These are phyloP conservation scores for Tachystola acroxantha DNA, from an alignment of 2,888 invertebrate species.

Conservation along the genomic window DNA sequence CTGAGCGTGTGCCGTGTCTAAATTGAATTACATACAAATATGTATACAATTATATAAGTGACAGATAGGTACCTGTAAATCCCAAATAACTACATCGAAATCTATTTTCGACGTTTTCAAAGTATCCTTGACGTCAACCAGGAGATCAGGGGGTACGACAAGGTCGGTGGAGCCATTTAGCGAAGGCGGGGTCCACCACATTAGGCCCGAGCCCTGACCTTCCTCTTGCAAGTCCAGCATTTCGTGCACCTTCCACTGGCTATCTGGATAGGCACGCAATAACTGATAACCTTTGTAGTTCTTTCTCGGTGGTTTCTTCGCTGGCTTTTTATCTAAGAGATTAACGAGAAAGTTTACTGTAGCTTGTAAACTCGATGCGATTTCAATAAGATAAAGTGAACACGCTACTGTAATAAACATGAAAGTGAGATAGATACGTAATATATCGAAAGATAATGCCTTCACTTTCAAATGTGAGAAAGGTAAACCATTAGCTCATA, in stretches of 20 bases:
- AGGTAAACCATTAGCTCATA: too few species aligned
- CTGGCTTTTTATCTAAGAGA: slow-evolving; percentile 44
- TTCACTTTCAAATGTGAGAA: slow-evolving; percentile 19
- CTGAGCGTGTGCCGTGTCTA: not conserved
- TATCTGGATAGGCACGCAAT: slow-evolving; percentile 59
- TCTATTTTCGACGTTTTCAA: slow-evolving; percentile 80
- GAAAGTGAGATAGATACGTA: slow-evolving; percentile 34
- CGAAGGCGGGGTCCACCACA: slow-evolving; percentile 72
- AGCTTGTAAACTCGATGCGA: not conserved
- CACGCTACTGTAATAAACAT: slow-evolving; percentile 12
- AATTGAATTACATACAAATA: not conserved
- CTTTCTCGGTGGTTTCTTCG: slow-evolving; percentile 58
- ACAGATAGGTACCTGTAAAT: slow-evolving; percentile 85
- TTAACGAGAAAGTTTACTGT: slow-evolving; percentile 12
- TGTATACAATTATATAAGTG: not conserved
- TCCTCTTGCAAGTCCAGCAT: slow-evolving; percentile 68
- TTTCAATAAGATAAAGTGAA: slow-evolving; percentile 8
- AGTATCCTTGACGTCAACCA: slow-evolving; percentile 77
- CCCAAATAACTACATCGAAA: slow-evolving; percentile 82
- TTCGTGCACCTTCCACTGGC: slow-evolving; percentile 61
- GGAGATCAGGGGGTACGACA: slow-evolving; percentile 83
- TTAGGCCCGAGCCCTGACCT: slow-evolving; percentile 64
- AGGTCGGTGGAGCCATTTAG: slow-evolving; percentile 81
- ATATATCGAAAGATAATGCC: slow-evolving; percentile 16
- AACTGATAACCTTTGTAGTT: slow-evolving; percentile 78